Conservation (phyloP, 2,888 invertebrate species). For the Asteroscopus sphinx region DNA sequence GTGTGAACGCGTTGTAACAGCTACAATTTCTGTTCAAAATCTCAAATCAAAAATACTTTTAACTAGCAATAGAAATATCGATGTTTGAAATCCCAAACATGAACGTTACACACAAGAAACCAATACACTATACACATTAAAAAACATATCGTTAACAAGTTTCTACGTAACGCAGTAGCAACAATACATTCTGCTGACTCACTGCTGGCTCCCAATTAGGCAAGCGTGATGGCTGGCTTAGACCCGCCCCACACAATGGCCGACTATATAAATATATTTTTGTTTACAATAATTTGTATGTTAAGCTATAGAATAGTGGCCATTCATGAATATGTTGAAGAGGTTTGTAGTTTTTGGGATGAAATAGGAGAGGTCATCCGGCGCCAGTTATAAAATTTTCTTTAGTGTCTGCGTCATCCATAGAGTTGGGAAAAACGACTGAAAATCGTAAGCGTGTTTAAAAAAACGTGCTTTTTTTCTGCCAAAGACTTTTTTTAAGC, state of each 20-base stretch:
- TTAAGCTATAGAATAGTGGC: constrained; percentile 9
- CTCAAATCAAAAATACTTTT: no score
- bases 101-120: constrained; percentile 2
- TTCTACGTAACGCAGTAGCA: constrained; percentile 53
- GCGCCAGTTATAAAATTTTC: constrained; percentile 16
- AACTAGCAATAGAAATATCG: no score
- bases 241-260: constrained; percentile 47
- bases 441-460: no score
- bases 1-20: no score
- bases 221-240: constrained; percentile 49
- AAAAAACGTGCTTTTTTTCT: no score
- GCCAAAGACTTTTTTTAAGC: no score
- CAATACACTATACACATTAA: constrained; percentile 26
- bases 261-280: constrained; percentile 27
- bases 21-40: no score
- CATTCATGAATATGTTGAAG: constrained; percentile 32
- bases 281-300: constrained; percentile 42
- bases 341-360: constrained; percentile 7
- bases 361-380: constrained; percentile 7
- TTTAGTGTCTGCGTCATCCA: no score
- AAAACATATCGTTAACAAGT: constrained; percentile 46
- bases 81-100: neutral
- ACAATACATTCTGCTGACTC: constrained; percentile 56
- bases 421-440: no score
- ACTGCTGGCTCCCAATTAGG: constrained; percentile 59